A percentile compares a stretch with the other conserved stretches of the same genome.
phyloP scores from a whole-genome alignment of 2,888 invertebrate genomes.

The Synanthedon myopaeformis region DNA sequence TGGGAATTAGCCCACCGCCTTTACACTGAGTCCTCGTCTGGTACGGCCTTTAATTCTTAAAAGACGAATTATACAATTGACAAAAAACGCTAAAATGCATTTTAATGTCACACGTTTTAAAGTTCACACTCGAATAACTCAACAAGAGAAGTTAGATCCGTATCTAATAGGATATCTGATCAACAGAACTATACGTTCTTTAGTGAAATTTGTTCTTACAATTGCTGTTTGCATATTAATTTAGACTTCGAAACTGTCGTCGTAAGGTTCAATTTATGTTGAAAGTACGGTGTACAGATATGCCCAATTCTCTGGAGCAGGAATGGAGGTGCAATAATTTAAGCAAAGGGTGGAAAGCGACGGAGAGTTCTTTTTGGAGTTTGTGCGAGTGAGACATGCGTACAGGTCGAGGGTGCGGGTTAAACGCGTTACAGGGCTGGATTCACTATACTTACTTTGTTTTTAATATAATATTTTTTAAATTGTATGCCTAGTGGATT shows the following conservation, averaged over 20 bases:
- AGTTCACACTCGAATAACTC: not conserved
- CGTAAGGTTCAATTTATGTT: conserved; percentile 25
- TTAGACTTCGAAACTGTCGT: conserved; percentile 11
- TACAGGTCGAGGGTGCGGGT: conserved; percentile 62
- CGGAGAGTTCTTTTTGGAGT: conserved; percentile 68
- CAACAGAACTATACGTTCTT: conserved; percentile 45
- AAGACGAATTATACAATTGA: conserved; percentile 34
- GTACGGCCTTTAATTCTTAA: conserved; percentile 33
- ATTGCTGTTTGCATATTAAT: conserved; percentile 11
- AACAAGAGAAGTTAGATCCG: conserved; percentile 34
- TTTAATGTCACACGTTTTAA: conserved; percentile 8
- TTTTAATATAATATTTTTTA: not conserved
- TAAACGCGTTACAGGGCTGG: conserved; percentile 52
- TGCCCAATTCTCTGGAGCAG: conserved; percentile 25
- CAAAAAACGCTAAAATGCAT: conserved; percentile 9
- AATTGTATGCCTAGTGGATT: no score
- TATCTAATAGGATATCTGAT: conserved; percentile 45
- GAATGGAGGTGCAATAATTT: conserved; percentile 64
- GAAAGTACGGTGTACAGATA: conserved; percentile 17
- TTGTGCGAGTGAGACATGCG: conserved; percentile 70
- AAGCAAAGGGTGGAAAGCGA: conserved; percentile 69
- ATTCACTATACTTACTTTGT: conserved; percentile 5
- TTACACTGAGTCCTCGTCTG: conserved; percentile 32
- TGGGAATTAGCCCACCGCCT: conserved; percentile 30
- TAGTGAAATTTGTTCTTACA: conserved; percentile 46